Evolutionary conservation across 2,113 vertebrate genomes (phyloP), one percentile per base, ranked within the genome.

Genomic region (Scopus umbretta): DNA sequence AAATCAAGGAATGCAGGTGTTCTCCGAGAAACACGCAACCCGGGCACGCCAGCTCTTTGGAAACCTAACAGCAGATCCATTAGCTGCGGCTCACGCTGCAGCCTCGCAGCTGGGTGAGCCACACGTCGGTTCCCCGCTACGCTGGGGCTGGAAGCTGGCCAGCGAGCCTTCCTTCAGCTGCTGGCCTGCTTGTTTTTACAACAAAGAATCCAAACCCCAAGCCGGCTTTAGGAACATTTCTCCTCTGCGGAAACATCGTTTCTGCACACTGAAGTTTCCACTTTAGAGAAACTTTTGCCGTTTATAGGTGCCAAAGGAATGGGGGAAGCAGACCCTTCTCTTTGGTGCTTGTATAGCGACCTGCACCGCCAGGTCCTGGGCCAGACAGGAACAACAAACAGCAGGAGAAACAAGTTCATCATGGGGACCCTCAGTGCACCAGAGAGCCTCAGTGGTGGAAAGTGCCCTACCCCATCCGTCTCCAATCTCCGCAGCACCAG

Each of bases 101-200:
- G 36, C 82, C 81, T 10, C 5, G 52, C 82, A 63, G 72, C 55
- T 74, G 61, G 79, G 49, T 2, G 47, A 90, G 68, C 62, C 81
- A 10, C 66, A 8, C 10, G 62, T 10, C 16, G 0, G 4, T 6
- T 80, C 81, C 84, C 56, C 1, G 3, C 65, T 14, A 5, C 2
- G 9, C 75, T 13, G 52, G 3, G 38, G 87, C 67, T 84, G 87
- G 87, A 87, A 21, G 22, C 7, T 3, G 52, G 30, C 88, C 91
- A 73, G 71, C 1, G 16, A 80, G 76, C 76, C 52, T 20, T 66
- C 80, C 80, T 42, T 30, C 91, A 22, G 76, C 78, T 79, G 75
- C 82, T 29, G 62, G 17, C 38, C 62, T 34, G 40, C 58, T 65
- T 27, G 30, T n/a, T 68, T 47, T 45, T 8, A 27, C 49, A 27